Evolutionary conservation across 2,888 invertebrate species (phyloP).

Genomic region (Timema cristinae): DNA sequence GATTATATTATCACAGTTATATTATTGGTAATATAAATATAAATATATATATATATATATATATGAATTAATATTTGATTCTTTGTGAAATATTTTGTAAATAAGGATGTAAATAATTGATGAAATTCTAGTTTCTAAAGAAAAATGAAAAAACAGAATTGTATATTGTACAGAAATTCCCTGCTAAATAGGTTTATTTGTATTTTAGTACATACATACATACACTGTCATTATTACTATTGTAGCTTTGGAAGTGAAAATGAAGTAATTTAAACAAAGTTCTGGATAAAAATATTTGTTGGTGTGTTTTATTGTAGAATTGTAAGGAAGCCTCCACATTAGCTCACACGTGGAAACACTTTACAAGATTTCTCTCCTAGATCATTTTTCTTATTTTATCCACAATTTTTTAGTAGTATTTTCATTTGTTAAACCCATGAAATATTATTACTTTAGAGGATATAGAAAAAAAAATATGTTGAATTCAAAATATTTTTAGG

Average conservation of each 20-base stretch:
- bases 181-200: conserved; percentile 32
- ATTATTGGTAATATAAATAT: conserved; percentile 26
- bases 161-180: conserved; percentile 33
- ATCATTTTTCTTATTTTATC: too few relatives aligned
- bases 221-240: conserved; percentile 33
- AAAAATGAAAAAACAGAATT: conserved; percentile 23
- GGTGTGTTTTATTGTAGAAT: not conserved
- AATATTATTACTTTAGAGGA: too few relatives aligned
- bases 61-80: conserved; percentile 27
- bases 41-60: conserved; percentile 30
- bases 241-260: conserved; percentile 32
- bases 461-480: too few relatives aligned
- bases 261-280: conserved; percentile 31
- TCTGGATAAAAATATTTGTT: conserved; percentile 18
- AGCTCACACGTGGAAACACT: too few relatives aligned
- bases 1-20: conserved; percentile 29
- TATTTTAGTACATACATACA: conserved; percentile 32
- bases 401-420: too few relatives aligned
- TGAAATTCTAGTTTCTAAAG: conserved; percentile 31
- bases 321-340: not conserved
- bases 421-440: too few relatives aligned
- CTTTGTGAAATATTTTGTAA: conserved; percentile 32
- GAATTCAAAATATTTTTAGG: too few relatives aligned
- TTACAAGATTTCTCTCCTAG: too few relatives aligned
- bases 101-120: conserved; percentile 32